A percentile compares a stretch with the other conserved stretches of the same genome.
phyloP scores from a whole-genome alignment of 2,888 invertebrate genomes.

The Cyaniris semiargus region DNA sequence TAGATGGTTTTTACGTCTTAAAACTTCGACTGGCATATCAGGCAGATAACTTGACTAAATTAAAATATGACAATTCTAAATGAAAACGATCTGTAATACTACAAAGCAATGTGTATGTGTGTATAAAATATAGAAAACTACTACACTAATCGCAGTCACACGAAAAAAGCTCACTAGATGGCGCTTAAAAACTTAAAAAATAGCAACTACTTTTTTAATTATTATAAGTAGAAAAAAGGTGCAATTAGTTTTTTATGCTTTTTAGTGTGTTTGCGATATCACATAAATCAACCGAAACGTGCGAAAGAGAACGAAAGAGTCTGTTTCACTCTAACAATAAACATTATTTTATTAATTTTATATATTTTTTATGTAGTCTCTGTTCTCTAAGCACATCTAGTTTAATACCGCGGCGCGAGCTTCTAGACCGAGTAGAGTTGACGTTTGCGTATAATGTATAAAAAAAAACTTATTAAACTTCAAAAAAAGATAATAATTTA shows the following conservation, averaged over 20 bases:
- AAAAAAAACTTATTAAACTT: too few relatives aligned
- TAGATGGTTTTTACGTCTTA: too few relatives aligned
- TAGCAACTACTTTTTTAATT: not conserved
- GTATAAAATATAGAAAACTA: conserved; percentile 8
- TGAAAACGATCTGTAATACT: not conserved
- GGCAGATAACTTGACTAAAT: too few relatives aligned
- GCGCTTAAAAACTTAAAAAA: not conserved
- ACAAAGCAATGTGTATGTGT: conserved; percentile 1
- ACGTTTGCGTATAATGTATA: not conserved
- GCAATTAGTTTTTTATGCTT: not conserved
- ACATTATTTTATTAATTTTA: not conserved
- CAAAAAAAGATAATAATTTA: too few relatives aligned
- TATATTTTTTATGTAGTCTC: not conserved
- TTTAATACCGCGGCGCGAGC: not conserved
- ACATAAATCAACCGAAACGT: conserved; percentile 9
- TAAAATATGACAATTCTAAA: not conserved
- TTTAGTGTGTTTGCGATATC: not conserved
- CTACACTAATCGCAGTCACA: not conserved
- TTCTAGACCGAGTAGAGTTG: not conserved
- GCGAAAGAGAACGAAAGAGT: not conserved
- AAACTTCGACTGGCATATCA: too few relatives aligned
- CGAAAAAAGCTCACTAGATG: not conserved
- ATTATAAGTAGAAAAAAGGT: not conserved
- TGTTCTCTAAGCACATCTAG: not conserved
- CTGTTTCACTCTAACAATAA: not conserved